Percentiles rank a stretch among this genome's conserved stretches.
These are phyloP conservation scores for Buathra laborator DNA, from an alignment of 2,888 invertebrate genomes.

Conservation along the genomic window DNA sequence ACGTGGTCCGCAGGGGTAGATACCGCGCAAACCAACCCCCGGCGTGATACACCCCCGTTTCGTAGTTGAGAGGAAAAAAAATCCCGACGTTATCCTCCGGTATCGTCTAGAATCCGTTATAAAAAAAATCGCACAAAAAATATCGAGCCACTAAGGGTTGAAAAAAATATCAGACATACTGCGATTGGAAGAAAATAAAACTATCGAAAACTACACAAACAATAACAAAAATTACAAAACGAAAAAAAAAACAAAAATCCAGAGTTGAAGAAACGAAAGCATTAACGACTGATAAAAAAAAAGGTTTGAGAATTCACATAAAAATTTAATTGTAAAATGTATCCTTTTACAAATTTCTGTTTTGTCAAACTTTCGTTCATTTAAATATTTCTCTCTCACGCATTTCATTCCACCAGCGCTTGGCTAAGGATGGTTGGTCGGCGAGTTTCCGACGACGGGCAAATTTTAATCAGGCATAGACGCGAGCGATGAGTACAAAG, in stretches of 20 bases:
- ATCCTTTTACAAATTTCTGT: background rate
- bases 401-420: background rate
- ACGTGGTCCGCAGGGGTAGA: constrained; percentile 54
- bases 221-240: background rate
- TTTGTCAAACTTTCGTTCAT: background rate
- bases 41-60: constrained; percentile 54
- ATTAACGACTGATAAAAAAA: constrained; percentile 37
- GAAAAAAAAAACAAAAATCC: constrained; percentile 58
- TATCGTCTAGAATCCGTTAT: constrained; percentile 56
- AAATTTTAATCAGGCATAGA: constrained; percentile 82
- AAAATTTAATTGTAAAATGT: background rate
- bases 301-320: background rate
- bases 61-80: constrained; percentile 40
- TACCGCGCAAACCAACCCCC: constrained; percentile 50
- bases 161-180: constrained; percentile 36
- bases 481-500: constrained; percentile 63
- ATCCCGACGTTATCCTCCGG: constrained; percentile 46
- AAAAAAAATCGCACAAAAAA: constrained; percentile 27
- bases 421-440: constrained; percentile 29
- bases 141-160: constrained; percentile 15
- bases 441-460: constrained; percentile 66
- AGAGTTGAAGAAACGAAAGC: constrained; percentile 48
- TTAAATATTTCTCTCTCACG: background rate
- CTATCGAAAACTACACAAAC: constrained; percentile 27
- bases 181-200: constrained; percentile 60